Evolutionary conservation across 2,113 vertebrate genomes (phyloP).

Genomic region (Murina feae): DNA sequence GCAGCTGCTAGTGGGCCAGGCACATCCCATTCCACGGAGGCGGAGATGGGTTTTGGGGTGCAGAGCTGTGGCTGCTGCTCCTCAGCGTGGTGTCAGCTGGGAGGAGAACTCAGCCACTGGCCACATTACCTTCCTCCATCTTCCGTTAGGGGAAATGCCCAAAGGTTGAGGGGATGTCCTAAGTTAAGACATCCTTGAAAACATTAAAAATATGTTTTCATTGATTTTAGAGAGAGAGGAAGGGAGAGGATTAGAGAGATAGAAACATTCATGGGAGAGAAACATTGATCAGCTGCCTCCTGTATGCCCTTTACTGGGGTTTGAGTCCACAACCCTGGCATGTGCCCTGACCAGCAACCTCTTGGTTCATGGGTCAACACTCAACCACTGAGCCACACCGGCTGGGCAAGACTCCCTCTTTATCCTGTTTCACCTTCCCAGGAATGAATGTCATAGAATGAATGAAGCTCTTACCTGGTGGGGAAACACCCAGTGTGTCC

Average conservation of each 20-base stretch:
- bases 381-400: too few relatives aligned
- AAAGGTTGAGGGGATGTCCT: not conserved
- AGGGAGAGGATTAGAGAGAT: too few relatives aligned
- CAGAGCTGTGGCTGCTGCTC: not conserved
- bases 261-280: too few relatives aligned
- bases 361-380: too few relatives aligned
- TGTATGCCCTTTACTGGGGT: too few relatives aligned
- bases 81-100: rapidly evolving
- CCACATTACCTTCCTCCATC: rapidly evolving
- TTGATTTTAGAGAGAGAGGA: too few relatives aligned
- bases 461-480: not conserved
- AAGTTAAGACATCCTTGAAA: not conserved
- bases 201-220: too few relatives aligned
- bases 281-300: too few relatives aligned
- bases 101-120: not conserved
- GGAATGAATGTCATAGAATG: not conserved
- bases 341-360: too few relatives aligned
- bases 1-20: not conserved
- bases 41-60: not conserved
- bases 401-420: not conserved
- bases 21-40: not conserved
- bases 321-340: too few relatives aligned
- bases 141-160: not conserved
- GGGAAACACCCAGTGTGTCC: not conserved
- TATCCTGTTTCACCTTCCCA: not conserved